Percentiles rank a stretch among this genome's conserved stretches.
Conservation (phyloP, 2,113 vertebrate species). For the Sakesphorus luctuosus region DNA sequence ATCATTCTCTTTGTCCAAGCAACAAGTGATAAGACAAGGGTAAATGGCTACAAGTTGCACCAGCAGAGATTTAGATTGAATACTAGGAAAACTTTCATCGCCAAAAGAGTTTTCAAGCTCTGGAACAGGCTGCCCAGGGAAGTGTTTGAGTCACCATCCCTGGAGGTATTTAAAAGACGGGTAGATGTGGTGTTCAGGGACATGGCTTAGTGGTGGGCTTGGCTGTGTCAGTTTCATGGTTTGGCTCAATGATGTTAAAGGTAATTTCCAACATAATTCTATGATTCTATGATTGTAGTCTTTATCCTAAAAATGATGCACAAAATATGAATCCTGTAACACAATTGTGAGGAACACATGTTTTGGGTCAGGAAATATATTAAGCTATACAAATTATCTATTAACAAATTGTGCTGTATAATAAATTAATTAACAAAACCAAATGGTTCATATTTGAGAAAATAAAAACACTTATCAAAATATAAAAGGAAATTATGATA, state of each 20-base stretch:
- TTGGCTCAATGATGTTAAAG: neutral
- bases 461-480: neutral
- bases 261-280: neutral
- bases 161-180: neutral
- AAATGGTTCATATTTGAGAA: neutral
- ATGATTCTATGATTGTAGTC: neutral
- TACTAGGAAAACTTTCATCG: neutral
- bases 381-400: neutral
- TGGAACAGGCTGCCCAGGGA: neutral
- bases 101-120: neutral
- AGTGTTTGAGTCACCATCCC: neutral
- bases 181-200: neutral
- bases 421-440: neutral
- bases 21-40: neutral
- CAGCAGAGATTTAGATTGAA: neutral
- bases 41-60: neutral
- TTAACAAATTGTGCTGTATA: neutral
- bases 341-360: neutral
- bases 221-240: neutral
- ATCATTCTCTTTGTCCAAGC: neutral
- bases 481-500: neutral
- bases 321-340: neutral
- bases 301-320: neutral
- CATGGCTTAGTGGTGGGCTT: neutral
- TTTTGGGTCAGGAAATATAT: neutral